Base-by-base conservation (phyloP, 35 echinoderm and acorn worm species). In the Ophioderma brevispina region DNA sequence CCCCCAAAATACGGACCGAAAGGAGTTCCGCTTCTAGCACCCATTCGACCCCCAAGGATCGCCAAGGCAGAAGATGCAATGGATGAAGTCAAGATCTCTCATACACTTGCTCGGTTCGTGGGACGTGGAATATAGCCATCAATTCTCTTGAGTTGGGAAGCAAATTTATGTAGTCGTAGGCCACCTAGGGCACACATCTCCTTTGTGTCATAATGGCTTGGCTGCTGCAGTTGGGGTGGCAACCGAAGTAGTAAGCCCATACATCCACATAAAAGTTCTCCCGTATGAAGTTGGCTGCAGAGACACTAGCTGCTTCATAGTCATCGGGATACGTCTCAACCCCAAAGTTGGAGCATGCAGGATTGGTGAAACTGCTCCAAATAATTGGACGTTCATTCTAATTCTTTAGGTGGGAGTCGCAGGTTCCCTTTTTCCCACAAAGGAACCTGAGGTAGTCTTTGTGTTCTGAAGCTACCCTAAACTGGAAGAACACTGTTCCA, bases 251-350 rank as follows among this genome's bases (percentile, higher is more conserved):
- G 52, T 0, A 95, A 84, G 1, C 93, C 89, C 88, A 85, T 40
- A 91, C 93, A 70, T 95, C 94, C 13, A 95, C 94, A 75, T 95
- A 95, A 52, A 95, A 95, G 50, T 95, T 64, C 21, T 42, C 35
- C 21, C 78, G 36, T 0, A 92, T 55, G 37, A 79, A 95, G 0
- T 78, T 21, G 77, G 55, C 87, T 31, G 85, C 32, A 56, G 55
- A 36, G 85, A 84, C 94, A 88, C 59, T 78, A 35, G 25, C 42
- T n/a, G 64, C 40, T 59, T 88, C 77, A 19, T 55, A 79, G 3
- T 88, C 89, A 28, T 37, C 11, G 94, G 84, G 15, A 78, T 78
- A 49, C 78, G 80, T 46, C 81, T 52, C 32, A 89, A 78, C 17
- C 25, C 87, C 78, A 33, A 55, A 89, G 41, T 80, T 89, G 77